Conservation (phyloP, 2,888 invertebrate genomes). For the Tribolium freemani region DNA sequence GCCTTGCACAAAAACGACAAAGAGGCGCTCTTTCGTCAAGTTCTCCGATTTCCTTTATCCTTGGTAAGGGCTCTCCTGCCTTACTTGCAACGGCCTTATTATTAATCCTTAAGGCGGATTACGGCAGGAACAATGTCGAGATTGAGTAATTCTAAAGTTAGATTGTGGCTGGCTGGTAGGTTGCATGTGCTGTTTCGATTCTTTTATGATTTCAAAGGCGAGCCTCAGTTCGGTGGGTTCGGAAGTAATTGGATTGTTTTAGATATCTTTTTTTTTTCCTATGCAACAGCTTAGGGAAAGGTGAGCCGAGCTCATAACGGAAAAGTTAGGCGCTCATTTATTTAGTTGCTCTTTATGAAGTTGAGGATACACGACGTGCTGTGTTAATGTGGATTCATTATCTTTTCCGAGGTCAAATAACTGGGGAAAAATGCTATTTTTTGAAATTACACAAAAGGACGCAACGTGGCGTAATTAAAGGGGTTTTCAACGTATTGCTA, state of each 20-base stretch:
- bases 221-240: neutral
- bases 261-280: neutral
- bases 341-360: neutral
- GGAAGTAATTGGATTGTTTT: neutral
- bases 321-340: neutral
- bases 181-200: conserved; percentile 10
- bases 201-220: conserved; percentile 5
- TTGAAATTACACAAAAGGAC: no score
- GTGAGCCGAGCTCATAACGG: neutral
- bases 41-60: conserved; percentile 37
- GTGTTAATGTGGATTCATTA: no score
- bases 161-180: conserved; percentile 13
- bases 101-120: conserved; percentile 34
- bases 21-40: conserved; percentile 9
- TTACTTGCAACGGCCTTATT: conserved; percentile 29
- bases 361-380: neutral
- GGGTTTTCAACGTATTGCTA: no score
- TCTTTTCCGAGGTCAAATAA: no score
- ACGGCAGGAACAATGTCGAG: conserved; percentile 32
- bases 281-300: neutral
- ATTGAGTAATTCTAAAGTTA: conserved; percentile 43
- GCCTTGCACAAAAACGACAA: conserved; percentile 11
- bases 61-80: conserved; percentile 14
- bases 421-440: no score
- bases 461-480: no score